Evolutionary conservation across 2,888 invertebrate genomes (phyloP), one percentile per base, ranked within the genome.

Genomic region (Neoascia interrupta): DNA sequence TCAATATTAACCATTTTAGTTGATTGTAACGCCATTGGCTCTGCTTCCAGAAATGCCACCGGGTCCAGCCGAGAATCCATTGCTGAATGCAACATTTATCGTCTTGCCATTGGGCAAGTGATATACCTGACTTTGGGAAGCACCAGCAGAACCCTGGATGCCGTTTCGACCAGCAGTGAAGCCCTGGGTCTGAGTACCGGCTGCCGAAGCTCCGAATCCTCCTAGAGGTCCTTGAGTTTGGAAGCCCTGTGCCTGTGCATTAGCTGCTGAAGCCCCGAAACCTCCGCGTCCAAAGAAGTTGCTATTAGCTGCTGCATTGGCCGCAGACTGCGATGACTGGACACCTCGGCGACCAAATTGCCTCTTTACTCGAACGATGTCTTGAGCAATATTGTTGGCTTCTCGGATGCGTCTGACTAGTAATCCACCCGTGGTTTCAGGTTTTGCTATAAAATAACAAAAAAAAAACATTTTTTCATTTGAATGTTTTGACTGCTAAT

Each of bases 91-190:
- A 23, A 90, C 85, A 66, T 87, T 88, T 1, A 90, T 81, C 1
- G 86, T 85, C 60, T 89, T 85, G 4, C 89, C 89, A 81, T 88
- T 87, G 19, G 89, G 89, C 16, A 90, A 82, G 1, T 82, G 83
- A 54, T 86, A 90, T 2, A 84, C 84, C 81, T 89, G 89, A 49
- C 85, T 87, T n/a, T 84, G 85, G 0, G 89, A 87, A 28, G 87
- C 85, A 3, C 87, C 88, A 1, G 87, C 89, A 0, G 86, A 75
- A 23, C 86, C 87, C 72, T 83, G 84, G 37, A 83, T 63, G 10
- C 84, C 84, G 16, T 86, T 84, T 10, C 82, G 84, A 43, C 83
- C 86, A 1, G 53, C 83, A 31, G 84, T 84, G 34, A 87, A 85
- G 0, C 86, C 84, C 81, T 89, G 89, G 2, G 87, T 85, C 13